phyloP scores from a whole-genome alignment of 2,888 invertebrate genomes.

The Scaptomyza caliginosa region DNA sequence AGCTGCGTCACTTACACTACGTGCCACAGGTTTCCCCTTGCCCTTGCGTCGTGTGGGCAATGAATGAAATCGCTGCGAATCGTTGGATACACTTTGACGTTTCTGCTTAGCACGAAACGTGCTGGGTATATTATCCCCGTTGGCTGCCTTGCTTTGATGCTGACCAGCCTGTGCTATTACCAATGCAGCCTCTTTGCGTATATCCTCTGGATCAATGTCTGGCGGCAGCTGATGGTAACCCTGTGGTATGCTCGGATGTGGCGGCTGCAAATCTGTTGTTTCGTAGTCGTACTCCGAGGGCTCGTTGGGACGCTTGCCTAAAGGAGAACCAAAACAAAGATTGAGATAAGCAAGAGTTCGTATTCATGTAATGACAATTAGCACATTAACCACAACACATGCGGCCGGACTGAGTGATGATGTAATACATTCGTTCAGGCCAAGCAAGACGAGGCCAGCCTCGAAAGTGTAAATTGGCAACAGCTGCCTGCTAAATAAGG shows the following conservation, averaged over 20 bases:
- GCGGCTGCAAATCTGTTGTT: slow-evolving; percentile 79
- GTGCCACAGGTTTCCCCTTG: slow-evolving; percentile 85
- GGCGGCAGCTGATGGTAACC: slow-evolving; percentile 87
- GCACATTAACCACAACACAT: slow-evolving; percentile 43
- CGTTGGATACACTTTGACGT: slow-evolving; percentile 43
- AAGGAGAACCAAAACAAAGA: background rate
- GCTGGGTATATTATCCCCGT: slow-evolving; percentile 81
- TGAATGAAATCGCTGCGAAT: slow-evolving; percentile 87
- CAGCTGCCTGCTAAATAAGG: slow-evolving; percentile 71
- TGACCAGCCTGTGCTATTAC: slow-evolving; percentile 90
- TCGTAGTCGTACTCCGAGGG: slow-evolving; percentile 79
- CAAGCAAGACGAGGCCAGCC: slow-evolving; percentile 18
- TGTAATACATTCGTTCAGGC: slow-evolving; percentile 53
- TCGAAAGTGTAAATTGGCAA: slow-evolving; percentile 67
- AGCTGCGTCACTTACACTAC: slow-evolving; percentile 87
- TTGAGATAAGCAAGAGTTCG: slow-evolving; percentile 17
- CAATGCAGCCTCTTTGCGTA: slow-evolving; percentile 90
- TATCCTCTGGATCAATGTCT: slow-evolving; percentile 88
- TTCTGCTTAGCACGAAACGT: slow-evolving; percentile 77
- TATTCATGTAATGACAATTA: slow-evolving; percentile 74
- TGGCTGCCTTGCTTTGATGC: slow-evolving; percentile 88
- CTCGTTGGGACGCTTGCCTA: slow-evolving; percentile 82
- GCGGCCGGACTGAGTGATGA: slow-evolving; percentile 50
- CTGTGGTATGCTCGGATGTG: slow-evolving; percentile 72
- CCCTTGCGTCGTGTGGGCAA: slow-evolving; percentile 87